Base-by-base conservation (phyloP, 2,797 vertebrate genomes). In the Lithobates pipiens region DNA sequence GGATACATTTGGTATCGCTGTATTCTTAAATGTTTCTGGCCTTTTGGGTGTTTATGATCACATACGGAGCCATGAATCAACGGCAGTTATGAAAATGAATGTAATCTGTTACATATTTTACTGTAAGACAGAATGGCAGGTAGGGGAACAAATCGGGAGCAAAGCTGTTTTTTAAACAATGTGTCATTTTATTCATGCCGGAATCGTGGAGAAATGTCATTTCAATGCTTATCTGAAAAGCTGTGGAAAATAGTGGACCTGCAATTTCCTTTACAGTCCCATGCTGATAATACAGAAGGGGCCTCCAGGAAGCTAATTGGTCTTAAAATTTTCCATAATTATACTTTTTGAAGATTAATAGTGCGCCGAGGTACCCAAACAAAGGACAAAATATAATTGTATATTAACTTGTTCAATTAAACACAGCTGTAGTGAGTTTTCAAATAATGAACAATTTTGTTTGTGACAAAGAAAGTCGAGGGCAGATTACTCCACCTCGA, bases 321-420 rank as follows among this genome's bases (percentile, higher is more conserved):
- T 83, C 85, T 86, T 77, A 77, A 86, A 86, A 82, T 77, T 77
- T 83, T 86, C 85, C 85, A 78, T 86, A 86, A 86, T 86, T 82
- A 86, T 86, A 83, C 75, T 82, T 76, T 86, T 86, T 86, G 85
- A 86, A 86, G 85, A 86, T 86, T 86, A 86, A 77, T 86, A 73
- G 80, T 72, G 68, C 75, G 61, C 80, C 54, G 67, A 86, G 85
- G 80, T 86, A 78, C 77, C 85, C 85, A 86, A 77, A 86, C 74
- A 86, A 86, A 82, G 69, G 81, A 74, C 54, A 67, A 78, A 61
- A 86, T 73, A 77, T 73, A 72, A 83, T 63, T 36, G 54, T 77
- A 36, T 76, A 82, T 86, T 86, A 82, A 86, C 75, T 86, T 78
- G 67, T 86, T 82, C 85, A 82, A 82, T 82, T 86, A 86, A 83